phyloP scores from a whole-genome alignment of 2,113 vertebrate species.

The Hippopotamus amphibius region DNA sequence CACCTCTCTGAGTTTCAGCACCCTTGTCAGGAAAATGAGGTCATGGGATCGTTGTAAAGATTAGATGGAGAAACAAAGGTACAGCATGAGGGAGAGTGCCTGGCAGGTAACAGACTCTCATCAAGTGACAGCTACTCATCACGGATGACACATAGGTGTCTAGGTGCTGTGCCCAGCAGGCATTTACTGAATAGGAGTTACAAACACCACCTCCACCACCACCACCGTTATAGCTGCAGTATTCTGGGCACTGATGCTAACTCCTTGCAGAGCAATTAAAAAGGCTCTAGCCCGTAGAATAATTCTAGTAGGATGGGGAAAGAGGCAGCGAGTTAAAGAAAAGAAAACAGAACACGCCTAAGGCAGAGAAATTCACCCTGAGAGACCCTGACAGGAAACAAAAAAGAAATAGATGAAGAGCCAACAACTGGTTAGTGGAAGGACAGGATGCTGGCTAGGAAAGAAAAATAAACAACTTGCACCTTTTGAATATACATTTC shows the following conservation, averaged over 20 bases:
- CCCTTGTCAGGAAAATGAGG: constrained; percentile 35
- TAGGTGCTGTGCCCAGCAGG: background rate
- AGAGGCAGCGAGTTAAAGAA: background rate
- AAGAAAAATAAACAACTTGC: background rate
- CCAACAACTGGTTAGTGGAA: background rate
- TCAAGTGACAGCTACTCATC: background rate
- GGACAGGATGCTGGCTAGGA: background rate
- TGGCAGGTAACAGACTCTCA: background rate
- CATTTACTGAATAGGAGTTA: background rate
- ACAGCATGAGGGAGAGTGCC: background rate
- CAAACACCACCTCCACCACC: background rate
- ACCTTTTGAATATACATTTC: background rate
- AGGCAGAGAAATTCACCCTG: constrained; percentile 24
- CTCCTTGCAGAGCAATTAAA: background rate
- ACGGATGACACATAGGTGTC: background rate
- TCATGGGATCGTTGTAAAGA: constrained; percentile 25
- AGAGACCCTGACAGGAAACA: background rate
- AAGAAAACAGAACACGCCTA: background rate
- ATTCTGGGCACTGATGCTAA: background rate
- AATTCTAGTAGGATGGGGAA: background rate
- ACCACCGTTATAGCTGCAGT: background rate
- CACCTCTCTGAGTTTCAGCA: background rate
- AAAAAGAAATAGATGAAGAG: constrained; percentile 8
- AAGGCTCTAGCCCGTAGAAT: background rate
- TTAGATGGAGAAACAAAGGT: background rate